phyloP scores from a whole-genome alignment of 2,888 invertebrate species.

The Ornithoptera alexandrae region DNA sequence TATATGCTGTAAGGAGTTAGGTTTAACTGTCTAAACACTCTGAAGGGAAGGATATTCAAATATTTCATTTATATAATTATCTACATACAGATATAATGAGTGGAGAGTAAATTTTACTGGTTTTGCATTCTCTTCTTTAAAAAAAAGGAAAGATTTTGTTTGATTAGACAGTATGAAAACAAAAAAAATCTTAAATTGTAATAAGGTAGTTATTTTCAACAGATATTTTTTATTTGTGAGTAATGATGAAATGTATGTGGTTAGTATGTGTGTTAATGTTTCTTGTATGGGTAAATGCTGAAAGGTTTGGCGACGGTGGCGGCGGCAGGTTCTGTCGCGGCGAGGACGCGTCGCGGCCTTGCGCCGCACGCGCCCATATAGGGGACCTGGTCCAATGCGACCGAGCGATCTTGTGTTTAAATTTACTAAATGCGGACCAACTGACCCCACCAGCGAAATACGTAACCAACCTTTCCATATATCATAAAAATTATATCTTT shows the following conservation, averaged over 20 bases:
- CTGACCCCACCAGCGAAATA: background rate
- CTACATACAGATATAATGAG: too few species aligned
- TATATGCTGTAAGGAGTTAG: too few species aligned
- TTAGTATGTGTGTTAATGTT: background rate
- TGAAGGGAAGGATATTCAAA: too few species aligned
- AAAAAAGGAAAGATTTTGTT: too few species aligned
- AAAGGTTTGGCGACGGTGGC: background rate
- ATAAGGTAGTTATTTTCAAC: too few species aligned
- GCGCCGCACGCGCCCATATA: slow-evolving; percentile 57
- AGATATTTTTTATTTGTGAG: too few species aligned
- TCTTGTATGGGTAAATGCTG: background rate
- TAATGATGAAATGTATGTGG: background rate
- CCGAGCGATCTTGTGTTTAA: slow-evolving; percentile 15
- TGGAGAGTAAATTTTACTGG: too few species aligned
- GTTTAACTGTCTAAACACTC: too few species aligned
- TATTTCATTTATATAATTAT: too few species aligned
- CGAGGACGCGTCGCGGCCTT: slow-evolving; percentile 57
- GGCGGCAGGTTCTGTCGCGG: slow-evolving; percentile 27
- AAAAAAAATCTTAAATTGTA: too few species aligned
- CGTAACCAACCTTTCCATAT: background rate
- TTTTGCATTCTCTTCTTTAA: too few species aligned
- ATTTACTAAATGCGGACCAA: slow-evolving; percentile 25
- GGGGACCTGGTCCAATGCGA: slow-evolving; percentile 32
- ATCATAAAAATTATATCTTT: background rate
- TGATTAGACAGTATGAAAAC: too few species aligned